Conservation (phyloP, 2,888 invertebrate genomes). For the Diaphora mendica region DNA sequence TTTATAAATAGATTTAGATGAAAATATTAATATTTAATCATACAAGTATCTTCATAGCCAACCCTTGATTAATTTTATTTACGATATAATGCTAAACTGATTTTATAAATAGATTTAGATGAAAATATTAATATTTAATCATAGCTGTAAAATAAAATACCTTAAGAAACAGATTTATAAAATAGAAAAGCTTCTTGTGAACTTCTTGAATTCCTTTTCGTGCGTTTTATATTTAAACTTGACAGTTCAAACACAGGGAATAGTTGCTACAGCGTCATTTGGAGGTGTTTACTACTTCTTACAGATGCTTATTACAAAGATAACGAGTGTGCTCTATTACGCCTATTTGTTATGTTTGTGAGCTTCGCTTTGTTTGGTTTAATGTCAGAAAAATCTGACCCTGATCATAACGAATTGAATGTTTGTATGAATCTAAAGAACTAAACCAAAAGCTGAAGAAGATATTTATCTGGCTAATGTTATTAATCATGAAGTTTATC, state of each 20-base stretch:
- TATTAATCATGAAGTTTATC: background rate
- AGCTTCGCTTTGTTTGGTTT: slow-evolving; percentile 39
- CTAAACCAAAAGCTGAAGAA: slow-evolving; percentile 31
- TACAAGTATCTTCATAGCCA: background rate
- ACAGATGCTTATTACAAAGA: slow-evolving; percentile 38
- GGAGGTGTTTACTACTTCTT: slow-evolving; percentile 49
- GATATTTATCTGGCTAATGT: background rate
- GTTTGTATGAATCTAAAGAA: slow-evolving; percentile 34
- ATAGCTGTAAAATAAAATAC: background rate
- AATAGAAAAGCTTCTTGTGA: background rate
- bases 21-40: background rate
- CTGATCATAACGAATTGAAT: slow-evolving; percentile 23
- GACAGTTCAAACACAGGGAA: slow-evolving; percentile 7
- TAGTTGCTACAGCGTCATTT: slow-evolving; percentile 39
- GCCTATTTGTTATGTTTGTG: slow-evolving; percentile 36
- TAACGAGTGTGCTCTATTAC: slow-evolving; percentile 38
- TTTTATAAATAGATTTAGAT: background rate
- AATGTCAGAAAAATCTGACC: slow-evolving; percentile 40
- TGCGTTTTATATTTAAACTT: slow-evolving; percentile 3
- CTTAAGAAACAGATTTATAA: background rate
- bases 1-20: background rate
- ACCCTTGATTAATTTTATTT: no score
- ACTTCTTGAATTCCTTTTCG: background rate
- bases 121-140: background rate
- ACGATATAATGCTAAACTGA: background rate